These are phyloP conservation scores for Thecophora atra DNA, from an alignment of 2,888 invertebrate genomes.

Conservation along the genomic window DNA sequence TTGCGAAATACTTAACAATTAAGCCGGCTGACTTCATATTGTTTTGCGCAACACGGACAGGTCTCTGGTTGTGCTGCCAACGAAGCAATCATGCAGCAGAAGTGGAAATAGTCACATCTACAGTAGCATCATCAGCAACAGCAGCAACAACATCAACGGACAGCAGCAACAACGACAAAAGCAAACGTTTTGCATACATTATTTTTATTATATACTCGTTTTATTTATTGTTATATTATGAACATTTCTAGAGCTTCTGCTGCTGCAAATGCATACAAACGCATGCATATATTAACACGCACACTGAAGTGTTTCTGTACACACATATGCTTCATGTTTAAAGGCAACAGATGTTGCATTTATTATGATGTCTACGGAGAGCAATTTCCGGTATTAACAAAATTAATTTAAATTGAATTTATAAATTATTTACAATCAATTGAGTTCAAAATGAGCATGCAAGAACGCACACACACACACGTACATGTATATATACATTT, in stretches of 20 bases:
- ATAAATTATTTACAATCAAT: slow-evolving; percentile 35
- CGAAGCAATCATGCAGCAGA: slow-evolving; percentile 1
- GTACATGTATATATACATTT: neutral
- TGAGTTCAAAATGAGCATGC: slow-evolving; percentile 25
- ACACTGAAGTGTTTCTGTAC: neutral
- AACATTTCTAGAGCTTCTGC: neutral
- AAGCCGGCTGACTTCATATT: slow-evolving; percentile 22
- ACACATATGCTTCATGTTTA: too few species aligned
- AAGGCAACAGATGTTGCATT: slow-evolving; percentile 23
- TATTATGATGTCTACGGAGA: slow-evolving; percentile 28
- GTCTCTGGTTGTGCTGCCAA: neutral
- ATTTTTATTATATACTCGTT: slow-evolving; percentile 5
- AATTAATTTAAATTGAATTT: slow-evolving; percentile 35
- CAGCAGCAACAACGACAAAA: neutral
- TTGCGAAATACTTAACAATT: slow-evolving; percentile 22
- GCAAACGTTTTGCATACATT: slow-evolving; percentile 3
- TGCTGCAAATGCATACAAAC: neutral
- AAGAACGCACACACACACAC: slow-evolving; percentile 6
- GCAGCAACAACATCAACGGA: neutral
- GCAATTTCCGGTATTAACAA: slow-evolving; percentile 35
- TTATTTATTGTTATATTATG: slow-evolving; percentile 9
- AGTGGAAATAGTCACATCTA: neutral
- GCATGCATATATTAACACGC: neutral
- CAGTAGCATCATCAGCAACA: neutral
- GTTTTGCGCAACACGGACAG: neutral